Conservation (phyloP, 2,888 invertebrate species). For the Stenodema calcarata region DNA sequence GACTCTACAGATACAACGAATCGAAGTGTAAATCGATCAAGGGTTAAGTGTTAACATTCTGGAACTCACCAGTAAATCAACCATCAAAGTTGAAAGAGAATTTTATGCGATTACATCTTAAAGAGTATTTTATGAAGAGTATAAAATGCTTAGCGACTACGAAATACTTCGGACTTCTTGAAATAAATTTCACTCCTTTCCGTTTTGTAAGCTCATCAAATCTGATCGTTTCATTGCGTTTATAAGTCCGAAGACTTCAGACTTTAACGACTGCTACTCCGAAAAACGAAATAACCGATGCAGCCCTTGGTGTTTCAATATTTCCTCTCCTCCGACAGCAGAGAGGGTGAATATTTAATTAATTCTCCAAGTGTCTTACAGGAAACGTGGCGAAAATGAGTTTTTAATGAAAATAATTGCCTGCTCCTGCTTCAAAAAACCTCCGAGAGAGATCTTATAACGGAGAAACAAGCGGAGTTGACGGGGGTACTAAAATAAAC, state of each 20-base stretch:
- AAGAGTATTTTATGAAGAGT: too few relatives aligned
- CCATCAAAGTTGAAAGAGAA: too few relatives aligned
- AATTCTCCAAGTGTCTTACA: conserved; percentile 22
- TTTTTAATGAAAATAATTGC: conserved; percentile 44
- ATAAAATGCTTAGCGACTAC: too few relatives aligned
- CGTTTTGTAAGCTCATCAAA: background rate
- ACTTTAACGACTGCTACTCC: background rate
- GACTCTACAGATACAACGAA: too few relatives aligned
- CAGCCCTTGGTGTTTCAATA: background rate
- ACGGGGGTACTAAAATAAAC: background rate
- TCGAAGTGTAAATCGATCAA: too few relatives aligned
- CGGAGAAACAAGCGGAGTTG: background rate
- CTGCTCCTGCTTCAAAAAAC: background rate
- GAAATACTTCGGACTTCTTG: too few relatives aligned
- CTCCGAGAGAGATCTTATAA: background rate
- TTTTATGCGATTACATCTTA: too few relatives aligned
- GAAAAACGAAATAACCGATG: background rate
- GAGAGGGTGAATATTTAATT: conserved; percentile 39
- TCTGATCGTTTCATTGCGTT: background rate
- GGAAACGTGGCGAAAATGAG: conserved; percentile 34
- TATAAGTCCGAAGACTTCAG: background rate
- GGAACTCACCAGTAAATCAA: too few relatives aligned
- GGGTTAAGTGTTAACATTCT: too few relatives aligned
- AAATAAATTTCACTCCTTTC: too few relatives aligned
- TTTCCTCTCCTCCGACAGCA: background rate